phyloP scores from a whole-genome alignment of 2,113 vertebrate genomes.

The Eolophus roseicapilla region DNA sequence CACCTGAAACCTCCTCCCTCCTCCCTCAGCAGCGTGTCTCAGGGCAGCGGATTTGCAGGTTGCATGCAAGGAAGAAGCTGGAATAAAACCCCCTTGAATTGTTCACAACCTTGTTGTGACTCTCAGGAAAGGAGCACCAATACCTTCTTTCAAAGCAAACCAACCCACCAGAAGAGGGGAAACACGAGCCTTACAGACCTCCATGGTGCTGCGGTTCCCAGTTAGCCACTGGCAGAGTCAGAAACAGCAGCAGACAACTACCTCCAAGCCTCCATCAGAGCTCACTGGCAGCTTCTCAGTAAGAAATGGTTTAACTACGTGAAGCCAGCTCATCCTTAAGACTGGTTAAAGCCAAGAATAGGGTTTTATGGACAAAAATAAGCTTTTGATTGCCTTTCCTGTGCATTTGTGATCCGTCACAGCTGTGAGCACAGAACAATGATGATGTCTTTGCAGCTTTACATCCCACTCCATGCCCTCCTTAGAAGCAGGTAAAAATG shows the following conservation, averaged over 20 bases:
- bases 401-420: not conserved
- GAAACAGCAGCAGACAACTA: not conserved
- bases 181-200: not conserved
- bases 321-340: not conserved
- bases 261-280: not conserved
- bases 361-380: not conserved
- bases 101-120: not conserved
- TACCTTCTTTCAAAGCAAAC: not conserved
- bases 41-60: not conserved
- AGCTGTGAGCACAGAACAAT: not conserved
- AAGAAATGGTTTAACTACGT: not conserved
- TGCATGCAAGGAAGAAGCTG: not conserved
- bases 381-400: not conserved
- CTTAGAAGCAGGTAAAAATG: not conserved
- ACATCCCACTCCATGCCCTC: not conserved
- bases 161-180: not conserved
- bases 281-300: not conserved
- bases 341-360: not conserved
- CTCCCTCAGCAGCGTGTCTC: accelerated
- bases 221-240: not conserved
- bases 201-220: not conserved
- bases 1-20: not conserved
- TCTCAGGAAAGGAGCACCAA: not conserved
- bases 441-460: not conserved
- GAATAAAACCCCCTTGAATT: not conserved